Evolutionary conservation across 2,888 invertebrate genomes (phyloP).

Genomic region (Diarsia brunnea): DNA sequence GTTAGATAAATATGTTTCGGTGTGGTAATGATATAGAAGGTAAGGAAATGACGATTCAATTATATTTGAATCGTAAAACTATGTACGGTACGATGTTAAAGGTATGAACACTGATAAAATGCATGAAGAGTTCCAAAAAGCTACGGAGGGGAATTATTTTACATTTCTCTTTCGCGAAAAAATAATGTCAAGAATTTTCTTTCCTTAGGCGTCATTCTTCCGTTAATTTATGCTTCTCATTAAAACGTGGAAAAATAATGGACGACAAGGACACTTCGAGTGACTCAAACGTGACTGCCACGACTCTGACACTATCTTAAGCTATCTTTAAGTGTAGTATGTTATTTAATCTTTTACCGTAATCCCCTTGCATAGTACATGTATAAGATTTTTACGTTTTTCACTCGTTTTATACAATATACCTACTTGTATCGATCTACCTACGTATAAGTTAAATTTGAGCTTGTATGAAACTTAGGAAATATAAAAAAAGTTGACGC

Average conservation of each 20-base stretch:
- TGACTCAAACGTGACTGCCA: constrained; percentile 69
- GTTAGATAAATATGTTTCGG: constrained; percentile 87
- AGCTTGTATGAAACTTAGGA: constrained; percentile 87
- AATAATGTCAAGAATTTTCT: constrained; percentile 54
- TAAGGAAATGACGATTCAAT: constrained; percentile 71
- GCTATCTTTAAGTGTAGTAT: constrained; percentile 89
- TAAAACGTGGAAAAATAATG: constrained; percentile 58
- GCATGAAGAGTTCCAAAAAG: constrained; percentile 46
- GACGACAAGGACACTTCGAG: constrained; percentile 46
- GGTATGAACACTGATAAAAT: constrained; percentile 48
- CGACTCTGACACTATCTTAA: constrained; percentile 84
- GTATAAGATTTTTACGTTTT: constrained; percentile 89
- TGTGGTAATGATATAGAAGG: constrained; percentile 78
- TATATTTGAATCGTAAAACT: constrained; percentile 66
- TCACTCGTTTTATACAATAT: constrained; percentile 91
- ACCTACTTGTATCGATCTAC: constrained; percentile 87
- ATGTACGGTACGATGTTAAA: constrained; percentile 56
- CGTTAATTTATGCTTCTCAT: constrained; percentile 65
- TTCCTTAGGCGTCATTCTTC: constrained; percentile 43
- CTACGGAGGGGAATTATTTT: constrained; percentile 33
- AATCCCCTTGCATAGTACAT: constrained; percentile 87
- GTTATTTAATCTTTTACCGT: constrained; percentile 87
- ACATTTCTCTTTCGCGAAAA: constrained; percentile 43
- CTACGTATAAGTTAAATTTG: constrained; percentile 89
- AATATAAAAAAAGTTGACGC: constrained; percentile 72